Percentiles rank a stretch among this genome's conserved stretches.
Evolutionary conservation across 2,113 vertebrate species (phyloP).

Genomic region (Tinamus guttatus): DNA sequence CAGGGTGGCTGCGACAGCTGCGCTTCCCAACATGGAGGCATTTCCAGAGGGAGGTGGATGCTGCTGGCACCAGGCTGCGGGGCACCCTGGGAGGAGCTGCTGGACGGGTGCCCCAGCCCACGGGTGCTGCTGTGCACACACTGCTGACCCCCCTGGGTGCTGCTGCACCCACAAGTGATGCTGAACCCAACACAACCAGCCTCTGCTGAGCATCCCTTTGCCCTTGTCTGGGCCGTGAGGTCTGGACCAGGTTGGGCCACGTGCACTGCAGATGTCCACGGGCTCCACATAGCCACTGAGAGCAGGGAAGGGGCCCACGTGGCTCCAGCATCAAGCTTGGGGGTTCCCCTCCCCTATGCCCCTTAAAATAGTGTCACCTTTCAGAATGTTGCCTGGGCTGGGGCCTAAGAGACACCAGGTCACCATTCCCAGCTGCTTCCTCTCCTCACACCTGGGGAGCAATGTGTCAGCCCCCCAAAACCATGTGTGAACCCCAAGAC

Average conservation of each 20-base stretch:
- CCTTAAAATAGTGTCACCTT: background rate
- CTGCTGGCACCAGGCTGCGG: background rate
- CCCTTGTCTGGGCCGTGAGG: background rate
- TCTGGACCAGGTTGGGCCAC: too few species aligned
- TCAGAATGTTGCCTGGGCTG: too few species aligned
- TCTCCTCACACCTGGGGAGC: too few species aligned
- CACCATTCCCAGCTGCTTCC: too few species aligned
- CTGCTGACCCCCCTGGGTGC: background rate
- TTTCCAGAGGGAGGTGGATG: background rate
- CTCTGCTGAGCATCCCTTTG: background rate
- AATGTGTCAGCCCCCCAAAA: too few species aligned
- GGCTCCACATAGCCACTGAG: background rate
- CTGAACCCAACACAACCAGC: too few species aligned
- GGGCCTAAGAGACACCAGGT: too few species aligned
- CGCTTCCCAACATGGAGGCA: background rate
- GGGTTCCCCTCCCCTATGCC: background rate
- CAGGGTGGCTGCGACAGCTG: accelerated
- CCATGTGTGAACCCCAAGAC: too few species aligned
- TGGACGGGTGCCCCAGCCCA: background rate
- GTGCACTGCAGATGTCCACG: accelerated
- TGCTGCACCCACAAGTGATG: background rate
- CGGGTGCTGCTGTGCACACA: background rate
- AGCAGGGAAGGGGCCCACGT: background rate
- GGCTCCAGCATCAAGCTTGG: accelerated
- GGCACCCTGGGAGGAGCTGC: background rate